Percentiles rank a stretch among this genome's conserved stretches.
phyloP scores from a whole-genome alignment of 2,113 vertebrate genomes.

The Eurystomus gularis region DNA sequence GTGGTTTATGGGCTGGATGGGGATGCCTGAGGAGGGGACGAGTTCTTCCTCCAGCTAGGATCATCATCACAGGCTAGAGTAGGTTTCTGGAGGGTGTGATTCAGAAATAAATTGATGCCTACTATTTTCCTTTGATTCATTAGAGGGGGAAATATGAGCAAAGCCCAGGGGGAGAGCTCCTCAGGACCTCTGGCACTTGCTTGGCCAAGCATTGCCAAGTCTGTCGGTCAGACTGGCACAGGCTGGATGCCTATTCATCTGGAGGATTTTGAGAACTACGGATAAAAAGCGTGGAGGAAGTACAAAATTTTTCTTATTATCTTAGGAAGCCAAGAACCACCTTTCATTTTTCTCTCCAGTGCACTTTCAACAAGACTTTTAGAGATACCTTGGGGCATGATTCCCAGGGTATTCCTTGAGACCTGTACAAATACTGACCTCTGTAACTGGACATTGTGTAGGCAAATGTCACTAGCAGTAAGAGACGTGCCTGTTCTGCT shows the following conservation, averaged over 20 bases:
- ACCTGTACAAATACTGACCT: neutral
- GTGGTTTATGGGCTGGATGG: neutral
- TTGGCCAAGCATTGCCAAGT: neutral
- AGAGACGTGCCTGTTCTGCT: neutral
- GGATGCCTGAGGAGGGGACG: fast-evolving
- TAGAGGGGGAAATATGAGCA: neutral
- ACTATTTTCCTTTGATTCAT: neutral
- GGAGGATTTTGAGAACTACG: neutral
- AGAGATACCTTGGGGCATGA: neutral
- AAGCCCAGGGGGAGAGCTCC: neutral
- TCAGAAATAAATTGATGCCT: neutral
- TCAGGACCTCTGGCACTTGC: neutral
- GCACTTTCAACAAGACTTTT: neutral
- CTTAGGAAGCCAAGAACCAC: neutral
- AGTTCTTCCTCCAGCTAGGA: neutral
- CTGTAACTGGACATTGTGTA: neutral
- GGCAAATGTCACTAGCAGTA: neutral
- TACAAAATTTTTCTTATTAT: neutral
- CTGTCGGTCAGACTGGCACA: neutral
- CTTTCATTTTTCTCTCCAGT: neutral
- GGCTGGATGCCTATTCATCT: neutral
- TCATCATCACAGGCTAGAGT: neutral
- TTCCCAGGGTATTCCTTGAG: neutral
- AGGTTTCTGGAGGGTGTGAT: neutral
- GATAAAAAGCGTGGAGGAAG: neutral